Percentiles rank a stretch among this genome's conserved stretches.
Evolutionary conservation across 2,113 vertebrate species (phyloP).

Genomic region (Tragelaphus scriptus): DNA sequence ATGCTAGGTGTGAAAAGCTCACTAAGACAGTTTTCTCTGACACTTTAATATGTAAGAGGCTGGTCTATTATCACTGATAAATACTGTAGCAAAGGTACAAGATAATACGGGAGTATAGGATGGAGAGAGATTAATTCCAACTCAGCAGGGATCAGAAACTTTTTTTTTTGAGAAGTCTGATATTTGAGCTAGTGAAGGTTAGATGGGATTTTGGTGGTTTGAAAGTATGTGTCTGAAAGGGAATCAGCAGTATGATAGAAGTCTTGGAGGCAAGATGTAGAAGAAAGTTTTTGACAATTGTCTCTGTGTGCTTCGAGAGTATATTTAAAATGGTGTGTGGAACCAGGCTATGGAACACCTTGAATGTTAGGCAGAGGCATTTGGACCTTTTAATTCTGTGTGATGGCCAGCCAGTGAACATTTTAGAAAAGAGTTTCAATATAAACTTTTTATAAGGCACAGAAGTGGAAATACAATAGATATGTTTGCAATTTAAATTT

Average conservation of each 20-base stretch:
- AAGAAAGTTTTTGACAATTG: neutral
- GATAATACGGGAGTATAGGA: neutral
- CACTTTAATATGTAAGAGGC: neutral
- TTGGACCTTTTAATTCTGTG: neutral
- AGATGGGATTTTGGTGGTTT: neutral
- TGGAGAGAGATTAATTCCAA: neutral
- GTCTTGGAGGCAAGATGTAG: neutral
- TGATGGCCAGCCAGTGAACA: neutral
- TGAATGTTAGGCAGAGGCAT: neutral
- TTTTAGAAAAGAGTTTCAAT: neutral
- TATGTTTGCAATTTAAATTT: neutral
- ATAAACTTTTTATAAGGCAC: neutral
- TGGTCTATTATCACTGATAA: neutral
- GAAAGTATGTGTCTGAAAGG: neutral
- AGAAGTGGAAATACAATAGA: neutral
- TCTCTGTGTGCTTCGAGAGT: neutral
- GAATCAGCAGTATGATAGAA: neutral
- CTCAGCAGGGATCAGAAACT: neutral
- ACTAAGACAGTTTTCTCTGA: neutral
- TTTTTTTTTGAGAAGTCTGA: neutral
- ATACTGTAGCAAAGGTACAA: neutral
- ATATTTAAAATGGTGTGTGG: neutral
- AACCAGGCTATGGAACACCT: neutral
- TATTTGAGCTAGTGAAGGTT: neutral
- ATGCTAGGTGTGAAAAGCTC: neutral